Evolutionary conservation across 2,113 vertebrate genomes (phyloP).

Genomic region (Galemys pyrenaicus): DNA sequence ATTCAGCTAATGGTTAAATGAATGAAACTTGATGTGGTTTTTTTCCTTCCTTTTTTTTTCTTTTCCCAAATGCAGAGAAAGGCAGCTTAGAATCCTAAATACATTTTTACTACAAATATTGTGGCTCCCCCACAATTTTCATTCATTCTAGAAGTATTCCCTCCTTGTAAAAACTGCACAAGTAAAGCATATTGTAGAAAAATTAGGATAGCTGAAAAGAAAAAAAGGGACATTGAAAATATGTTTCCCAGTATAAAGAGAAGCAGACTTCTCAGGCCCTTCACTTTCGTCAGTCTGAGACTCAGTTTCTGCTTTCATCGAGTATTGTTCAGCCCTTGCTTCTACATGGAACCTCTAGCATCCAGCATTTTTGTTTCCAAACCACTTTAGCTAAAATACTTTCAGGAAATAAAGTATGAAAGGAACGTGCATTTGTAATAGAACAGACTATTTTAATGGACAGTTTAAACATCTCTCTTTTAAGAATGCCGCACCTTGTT

Average conservation of each 20-base stretch:
- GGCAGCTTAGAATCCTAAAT: background rate
- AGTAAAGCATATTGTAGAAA: background rate
- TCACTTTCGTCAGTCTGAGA: background rate
- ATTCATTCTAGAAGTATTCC: background rate
- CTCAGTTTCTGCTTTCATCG: background rate
- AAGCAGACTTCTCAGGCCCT: background rate
- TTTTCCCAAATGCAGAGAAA: background rate
- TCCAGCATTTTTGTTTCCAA: background rate
- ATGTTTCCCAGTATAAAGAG: background rate
- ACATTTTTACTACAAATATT: background rate
- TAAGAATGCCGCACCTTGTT: background rate
- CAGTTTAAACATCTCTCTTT: background rate
- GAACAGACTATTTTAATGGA: background rate
- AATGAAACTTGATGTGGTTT: too few relatives aligned
- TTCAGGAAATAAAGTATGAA: conserved; percentile 15
- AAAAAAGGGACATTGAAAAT: background rate
- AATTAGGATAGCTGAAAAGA: background rate
- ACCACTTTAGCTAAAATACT: background rate
- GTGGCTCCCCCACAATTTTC: background rate
- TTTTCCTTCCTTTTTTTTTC: background rate
- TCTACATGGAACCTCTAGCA: background rate
- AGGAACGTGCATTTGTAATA: background rate
- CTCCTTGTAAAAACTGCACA: background rate
- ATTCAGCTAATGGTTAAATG: background rate
- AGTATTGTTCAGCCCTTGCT: background rate